Evolutionary conservation across 2,797 vertebrate genomes (phyloP).

Genomic region (Eremophila alpestris): DNA sequence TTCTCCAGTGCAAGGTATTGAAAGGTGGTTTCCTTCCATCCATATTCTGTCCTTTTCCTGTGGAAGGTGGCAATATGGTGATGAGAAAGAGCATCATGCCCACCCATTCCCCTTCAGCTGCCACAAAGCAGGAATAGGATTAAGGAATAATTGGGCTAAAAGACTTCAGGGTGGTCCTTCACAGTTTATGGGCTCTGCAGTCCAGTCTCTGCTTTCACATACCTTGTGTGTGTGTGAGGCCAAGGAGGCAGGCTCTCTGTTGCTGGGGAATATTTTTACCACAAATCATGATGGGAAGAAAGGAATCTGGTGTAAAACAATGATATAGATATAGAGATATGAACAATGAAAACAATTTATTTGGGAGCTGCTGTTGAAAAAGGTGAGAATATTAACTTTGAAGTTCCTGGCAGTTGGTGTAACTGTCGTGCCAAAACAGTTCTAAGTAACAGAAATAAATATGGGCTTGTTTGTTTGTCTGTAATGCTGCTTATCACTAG

Average conservation of each 20-base stretch:
- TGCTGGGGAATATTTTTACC: neutral
- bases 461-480: neutral
- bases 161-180: rapidly evolving
- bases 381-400: neutral
- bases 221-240: neutral
- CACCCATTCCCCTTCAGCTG: neutral
- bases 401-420: neutral
- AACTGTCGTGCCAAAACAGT: neutral
- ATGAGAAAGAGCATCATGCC: neutral
- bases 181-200: neutral
- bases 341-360: neutral
- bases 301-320: neutral
- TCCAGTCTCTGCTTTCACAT: neutral
- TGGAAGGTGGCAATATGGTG: neutral
- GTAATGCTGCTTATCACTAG: neutral
- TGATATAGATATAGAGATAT: neutral
- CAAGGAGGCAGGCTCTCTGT: neutral
- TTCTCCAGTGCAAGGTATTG: neutral
- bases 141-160: neutral
- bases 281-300: neutral
- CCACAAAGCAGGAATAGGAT: rapidly evolving
- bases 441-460: neutral
- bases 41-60: neutral
- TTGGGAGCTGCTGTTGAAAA: neutral
- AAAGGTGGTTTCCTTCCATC: neutral